A percentile compares a stretch with the other conserved stretches of the same genome.
Conservation (phyloP, 2,888 invertebrate genomes). For the Thyatira batis region DNA sequence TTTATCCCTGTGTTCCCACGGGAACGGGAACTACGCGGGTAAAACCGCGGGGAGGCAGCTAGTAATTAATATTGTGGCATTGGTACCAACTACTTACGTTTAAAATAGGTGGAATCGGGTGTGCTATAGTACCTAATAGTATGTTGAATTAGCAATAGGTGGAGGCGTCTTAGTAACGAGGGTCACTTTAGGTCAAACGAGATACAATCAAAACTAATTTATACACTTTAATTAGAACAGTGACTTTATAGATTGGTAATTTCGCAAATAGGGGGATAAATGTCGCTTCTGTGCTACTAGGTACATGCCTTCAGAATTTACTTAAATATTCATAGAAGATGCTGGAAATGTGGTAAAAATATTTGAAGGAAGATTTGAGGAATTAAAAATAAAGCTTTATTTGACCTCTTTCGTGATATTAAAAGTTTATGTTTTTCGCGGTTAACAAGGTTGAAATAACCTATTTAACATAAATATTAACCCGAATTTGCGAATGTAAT, state of each 20-base stretch:
- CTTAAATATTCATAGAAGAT: too few relatives aligned
- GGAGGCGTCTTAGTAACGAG: slow-evolving; percentile 22
- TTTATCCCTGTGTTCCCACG: too few relatives aligned
- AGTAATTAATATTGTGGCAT: not conserved
- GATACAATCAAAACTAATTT: slow-evolving; percentile 37
- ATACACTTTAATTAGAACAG: slow-evolving; percentile 42
- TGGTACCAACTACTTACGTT: not conserved
- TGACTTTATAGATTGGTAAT: slow-evolving; percentile 29
- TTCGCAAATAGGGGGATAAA: slow-evolving; percentile 19
- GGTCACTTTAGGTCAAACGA: slow-evolving; percentile 28
- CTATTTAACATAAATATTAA: slow-evolving; percentile 26
- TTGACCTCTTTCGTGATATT: too few relatives aligned
- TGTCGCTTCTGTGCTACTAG: not conserved
- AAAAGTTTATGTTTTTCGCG: slow-evolving; percentile 16
- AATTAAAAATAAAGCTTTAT: too few relatives aligned
- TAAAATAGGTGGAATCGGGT: not conserved
- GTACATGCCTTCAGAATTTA: not conserved
- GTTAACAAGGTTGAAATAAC: slow-evolving; percentile 24
- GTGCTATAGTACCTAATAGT: not conserved
- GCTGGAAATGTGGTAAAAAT: too few relatives aligned
- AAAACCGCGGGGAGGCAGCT: too few relatives aligned
- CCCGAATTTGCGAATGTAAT: slow-evolving; percentile 17
- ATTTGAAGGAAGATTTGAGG: too few relatives aligned
- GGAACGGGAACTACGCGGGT: too few relatives aligned
- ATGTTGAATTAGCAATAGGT: not conserved